Conservation (phyloP, 2,797 vertebrate genomes). For the Thripadectes ignobilis region DNA sequence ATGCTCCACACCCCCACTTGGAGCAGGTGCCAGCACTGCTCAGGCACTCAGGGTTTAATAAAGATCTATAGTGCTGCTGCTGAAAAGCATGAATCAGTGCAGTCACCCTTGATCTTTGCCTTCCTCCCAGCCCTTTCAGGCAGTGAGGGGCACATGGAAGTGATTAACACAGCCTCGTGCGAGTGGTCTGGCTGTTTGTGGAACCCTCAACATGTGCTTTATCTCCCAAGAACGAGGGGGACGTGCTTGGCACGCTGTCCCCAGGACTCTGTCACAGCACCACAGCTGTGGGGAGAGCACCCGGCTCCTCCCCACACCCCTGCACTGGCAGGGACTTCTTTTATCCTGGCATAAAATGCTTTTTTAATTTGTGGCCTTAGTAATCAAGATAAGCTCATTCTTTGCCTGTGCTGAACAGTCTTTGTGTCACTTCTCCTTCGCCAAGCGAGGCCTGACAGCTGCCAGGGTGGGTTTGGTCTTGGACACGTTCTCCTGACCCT, state of each 20-base stretch:
- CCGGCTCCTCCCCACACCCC: background rate
- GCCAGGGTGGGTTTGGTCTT: background rate
- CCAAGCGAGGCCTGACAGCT: background rate
- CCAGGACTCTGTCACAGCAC: background rate
- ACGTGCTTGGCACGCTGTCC: background rate
- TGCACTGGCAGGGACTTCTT: background rate
- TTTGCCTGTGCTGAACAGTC: background rate
- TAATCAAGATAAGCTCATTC: background rate
- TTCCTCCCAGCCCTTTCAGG: background rate
- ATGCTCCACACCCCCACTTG: background rate
- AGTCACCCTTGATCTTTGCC: background rate
- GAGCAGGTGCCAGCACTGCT: background rate
- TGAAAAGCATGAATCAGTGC: background rate
- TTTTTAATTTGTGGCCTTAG: background rate
- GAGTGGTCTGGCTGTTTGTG: conserved; percentile 1
- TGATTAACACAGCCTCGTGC: conserved; percentile 21
- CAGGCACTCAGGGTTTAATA: background rate
- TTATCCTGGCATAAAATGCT: background rate
- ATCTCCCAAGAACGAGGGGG: conserved; percentile 16
- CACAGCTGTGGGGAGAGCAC: background rate
- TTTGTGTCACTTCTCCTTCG: fast-evolving
- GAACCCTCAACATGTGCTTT: conserved; percentile 6
- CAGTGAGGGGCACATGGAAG: conserved; percentile 49
- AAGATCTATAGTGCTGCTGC: background rate
- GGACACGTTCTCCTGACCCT: fast-evolving